Percentiles rank a stretch among this genome's conserved stretches.
phyloP scores from a whole-genome alignment of 2,797 vertebrate genomes.

The Rousettus madagascariensis region DNA sequence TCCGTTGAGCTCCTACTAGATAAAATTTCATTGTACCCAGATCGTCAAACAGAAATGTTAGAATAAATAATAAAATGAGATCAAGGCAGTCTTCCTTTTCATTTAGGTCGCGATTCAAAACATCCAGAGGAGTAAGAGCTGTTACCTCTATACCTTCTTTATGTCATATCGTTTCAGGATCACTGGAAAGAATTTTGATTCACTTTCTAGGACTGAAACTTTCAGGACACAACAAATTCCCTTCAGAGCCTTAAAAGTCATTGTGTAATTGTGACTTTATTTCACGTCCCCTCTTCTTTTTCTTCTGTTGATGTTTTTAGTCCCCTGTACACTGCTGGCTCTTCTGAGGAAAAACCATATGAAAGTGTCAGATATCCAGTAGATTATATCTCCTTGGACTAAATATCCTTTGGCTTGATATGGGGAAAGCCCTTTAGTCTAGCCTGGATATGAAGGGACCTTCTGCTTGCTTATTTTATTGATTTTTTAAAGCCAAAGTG shows the following conservation, averaged over 20 bases:
- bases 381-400: slow-evolving; percentile 63
- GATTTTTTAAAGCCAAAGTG: slow-evolving; percentile 68
- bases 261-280: background rate
- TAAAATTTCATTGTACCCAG: background rate
- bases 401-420: slow-evolving; percentile 63
- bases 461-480: slow-evolving; percentile 73
- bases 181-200: background rate
- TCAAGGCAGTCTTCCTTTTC: slow-evolving; percentile 35
- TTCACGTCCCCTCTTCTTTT: slow-evolving; percentile 49
- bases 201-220: slow-evolving; percentile 21
- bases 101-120: background rate
- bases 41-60: slow-evolving; percentile 19
- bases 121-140: background rate
- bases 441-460: slow-evolving; percentile 72
- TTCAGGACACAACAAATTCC: background rate
- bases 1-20: background rate
- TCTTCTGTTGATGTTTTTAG: background rate
- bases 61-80: background rate
- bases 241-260: slow-evolving; percentile 7
- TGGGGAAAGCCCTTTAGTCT: slow-evolving; percentile 71
- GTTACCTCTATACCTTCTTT: background rate
- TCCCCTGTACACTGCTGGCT: slow-evolving; percentile 8
- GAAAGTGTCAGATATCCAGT: slow-evolving; percentile 75
- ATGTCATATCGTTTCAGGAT: background rate
- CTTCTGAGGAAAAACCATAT: slow-evolving; percentile 53